phyloP scores from a whole-genome alignment of 2,113 vertebrate species.

The Pseudorasbora parva region DNA sequence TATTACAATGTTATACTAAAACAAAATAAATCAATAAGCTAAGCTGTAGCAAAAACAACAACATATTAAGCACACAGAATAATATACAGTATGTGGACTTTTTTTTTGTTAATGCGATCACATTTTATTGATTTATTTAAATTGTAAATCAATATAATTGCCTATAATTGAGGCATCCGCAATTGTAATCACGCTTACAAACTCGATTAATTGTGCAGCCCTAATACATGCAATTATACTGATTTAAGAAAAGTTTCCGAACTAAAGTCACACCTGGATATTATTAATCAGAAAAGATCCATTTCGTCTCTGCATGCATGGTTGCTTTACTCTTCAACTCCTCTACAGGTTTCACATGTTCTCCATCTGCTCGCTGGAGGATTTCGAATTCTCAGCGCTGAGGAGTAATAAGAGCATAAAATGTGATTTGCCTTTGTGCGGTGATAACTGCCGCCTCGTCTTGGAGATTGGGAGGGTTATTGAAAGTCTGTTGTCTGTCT shows the following conservation, averaged over 20 bases:
- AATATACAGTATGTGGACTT: too few relatives aligned
- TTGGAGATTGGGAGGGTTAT: slow-evolving; percentile 30
- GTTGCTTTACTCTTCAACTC: slow-evolving; percentile 17
- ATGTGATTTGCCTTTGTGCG: slow-evolving; percentile 43
- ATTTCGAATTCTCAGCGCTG: slow-evolving; percentile 36
- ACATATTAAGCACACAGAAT: too few relatives aligned
- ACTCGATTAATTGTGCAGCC: too few relatives aligned
- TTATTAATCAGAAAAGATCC: slow-evolving; percentile 4
- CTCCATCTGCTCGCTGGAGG: slow-evolving; percentile 31
- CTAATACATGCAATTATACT: neutral
- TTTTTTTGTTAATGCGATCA: too few relatives aligned
- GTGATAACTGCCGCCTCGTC: slow-evolving; percentile 44
- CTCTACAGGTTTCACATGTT: slow-evolving; percentile 13
- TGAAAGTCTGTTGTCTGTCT: slow-evolving; percentile 50
- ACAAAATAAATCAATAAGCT: too few relatives aligned
- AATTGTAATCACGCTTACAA: too few relatives aligned
- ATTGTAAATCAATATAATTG: too few relatives aligned
- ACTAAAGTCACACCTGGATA: neutral
- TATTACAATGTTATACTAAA: too few relatives aligned
- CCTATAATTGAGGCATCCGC: too few relatives aligned
- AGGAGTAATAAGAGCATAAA: slow-evolving; percentile 51
- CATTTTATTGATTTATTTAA: too few relatives aligned
- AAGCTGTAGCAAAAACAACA: too few relatives aligned
- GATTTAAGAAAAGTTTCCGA: neutral
- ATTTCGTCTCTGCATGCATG: slow-evolving; percentile 41